Conservation (phyloP, 2,888 invertebrate genomes). For the Merodon equestris region DNA sequence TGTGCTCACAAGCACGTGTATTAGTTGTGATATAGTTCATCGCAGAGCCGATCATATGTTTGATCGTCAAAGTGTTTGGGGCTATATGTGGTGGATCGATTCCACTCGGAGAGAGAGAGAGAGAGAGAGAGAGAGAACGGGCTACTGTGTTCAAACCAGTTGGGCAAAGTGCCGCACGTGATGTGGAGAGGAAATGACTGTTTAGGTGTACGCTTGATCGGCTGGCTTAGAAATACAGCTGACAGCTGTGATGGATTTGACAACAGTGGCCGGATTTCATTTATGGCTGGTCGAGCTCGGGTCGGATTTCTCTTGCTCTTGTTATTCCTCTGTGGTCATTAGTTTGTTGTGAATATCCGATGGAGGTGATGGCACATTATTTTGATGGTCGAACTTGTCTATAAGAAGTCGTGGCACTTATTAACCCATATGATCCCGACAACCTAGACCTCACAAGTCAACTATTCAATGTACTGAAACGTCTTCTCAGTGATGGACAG, state of each 20-base stretch:
- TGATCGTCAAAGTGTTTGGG: background rate
- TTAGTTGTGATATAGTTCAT: constrained; percentile 28
- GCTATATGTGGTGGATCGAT: background rate
- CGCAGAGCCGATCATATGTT: constrained; percentile 29
- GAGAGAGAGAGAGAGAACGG: constrained; percentile 20
- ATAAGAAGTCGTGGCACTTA: too few relatives aligned
- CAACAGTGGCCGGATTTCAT: background rate
- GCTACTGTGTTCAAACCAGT: constrained; percentile 23
- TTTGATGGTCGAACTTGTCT: too few relatives aligned
- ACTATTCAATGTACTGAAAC: too few relatives aligned
- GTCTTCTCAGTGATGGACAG: too few relatives aligned
- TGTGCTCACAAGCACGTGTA: constrained; percentile 48
- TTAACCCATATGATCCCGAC: too few relatives aligned
- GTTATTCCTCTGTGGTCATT: too few relatives aligned
- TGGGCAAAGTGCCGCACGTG: constrained; percentile 43
- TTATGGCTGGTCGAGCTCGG: background rate
- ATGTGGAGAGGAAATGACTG: constrained; percentile 56
- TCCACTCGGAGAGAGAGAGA: constrained; percentile 24
- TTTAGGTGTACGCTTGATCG: constrained; percentile 14
- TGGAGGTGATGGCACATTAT: too few relatives aligned
- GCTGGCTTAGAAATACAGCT: constrained; percentile 24
- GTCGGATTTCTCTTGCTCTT: too few relatives aligned
- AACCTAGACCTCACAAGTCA: too few relatives aligned
- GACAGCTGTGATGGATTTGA: constrained; percentile 14
- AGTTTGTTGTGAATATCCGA: too few relatives aligned